Evolutionary conservation across 2,888 invertebrate species (phyloP).

Genomic region (Lithophane semibrunnea): DNA sequence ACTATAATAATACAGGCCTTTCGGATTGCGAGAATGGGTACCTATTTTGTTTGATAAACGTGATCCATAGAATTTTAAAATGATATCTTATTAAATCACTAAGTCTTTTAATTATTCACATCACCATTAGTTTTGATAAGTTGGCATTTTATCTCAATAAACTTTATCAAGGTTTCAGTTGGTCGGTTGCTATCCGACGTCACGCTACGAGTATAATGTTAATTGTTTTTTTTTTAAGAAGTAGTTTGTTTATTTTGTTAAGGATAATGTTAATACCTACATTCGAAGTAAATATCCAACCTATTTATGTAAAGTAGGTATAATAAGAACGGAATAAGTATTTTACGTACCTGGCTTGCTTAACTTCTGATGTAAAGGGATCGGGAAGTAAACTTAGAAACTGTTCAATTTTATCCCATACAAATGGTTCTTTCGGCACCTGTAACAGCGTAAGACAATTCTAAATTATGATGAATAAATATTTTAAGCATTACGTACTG

Average conservation of each 20-base stretch:
- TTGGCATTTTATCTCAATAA: neutral
- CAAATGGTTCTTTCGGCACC: slow-evolving; percentile 90
- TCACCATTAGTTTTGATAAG: neutral
- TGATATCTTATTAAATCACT: slow-evolving; percentile 4
- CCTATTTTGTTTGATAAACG: slow-evolving; percentile 2
- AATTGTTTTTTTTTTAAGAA: neutral
- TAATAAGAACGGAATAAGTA: neutral
- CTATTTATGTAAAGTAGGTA: neutral
- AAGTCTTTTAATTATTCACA: slow-evolving; percentile 18
- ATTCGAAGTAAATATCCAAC: neutral
- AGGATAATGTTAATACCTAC: neutral
- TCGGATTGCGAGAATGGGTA: neutral
- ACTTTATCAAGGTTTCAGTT: slow-evolving; percentile 15
- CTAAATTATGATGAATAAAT: neutral
- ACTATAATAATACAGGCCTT: neutral
- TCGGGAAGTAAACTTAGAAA: slow-evolving; percentile 94
- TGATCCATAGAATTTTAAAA: neutral
- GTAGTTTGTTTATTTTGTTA: neutral
- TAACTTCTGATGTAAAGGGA: slow-evolving; percentile 91
- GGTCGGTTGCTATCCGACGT: neutral
- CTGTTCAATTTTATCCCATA: slow-evolving; percentile 94
- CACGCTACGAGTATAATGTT: neutral
- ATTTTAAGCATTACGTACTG: neutral
- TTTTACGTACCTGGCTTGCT: slow-evolving; percentile 92
- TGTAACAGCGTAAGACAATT: slow-evolving; percentile 65